Percentiles rank a stretch among this genome's conserved stretches.
phyloP scores from a whole-genome alignment of 1,140 invertebrate species.

The Lucilia cuprina region DNA sequence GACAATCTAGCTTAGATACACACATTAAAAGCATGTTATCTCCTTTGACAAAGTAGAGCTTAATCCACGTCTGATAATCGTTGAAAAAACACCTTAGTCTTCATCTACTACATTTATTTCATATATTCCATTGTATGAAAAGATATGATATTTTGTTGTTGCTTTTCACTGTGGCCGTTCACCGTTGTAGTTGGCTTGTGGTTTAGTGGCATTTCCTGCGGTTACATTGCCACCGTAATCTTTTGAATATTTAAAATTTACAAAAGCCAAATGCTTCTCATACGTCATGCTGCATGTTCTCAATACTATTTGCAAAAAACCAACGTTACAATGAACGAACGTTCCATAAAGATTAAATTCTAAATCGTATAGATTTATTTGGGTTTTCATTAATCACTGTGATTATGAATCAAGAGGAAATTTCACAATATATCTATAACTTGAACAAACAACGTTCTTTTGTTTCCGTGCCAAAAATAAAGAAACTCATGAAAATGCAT shows the following conservation, averaged over 20 bases:
- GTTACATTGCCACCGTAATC: slow-evolving; percentile 7
- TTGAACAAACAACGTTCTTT: neutral
- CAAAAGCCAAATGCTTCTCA: neutral
- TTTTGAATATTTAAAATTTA: neutral
- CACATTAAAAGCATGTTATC: slow-evolving; percentile 12
- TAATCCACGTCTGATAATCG: too few species aligned
- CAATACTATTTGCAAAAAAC: neutral
- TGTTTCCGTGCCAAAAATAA: neutral
- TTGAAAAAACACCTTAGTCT: too few species aligned
- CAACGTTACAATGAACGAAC: neutral
- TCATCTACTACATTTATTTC: neutral
- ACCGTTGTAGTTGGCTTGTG: neutral
- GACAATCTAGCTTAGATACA: neutral
- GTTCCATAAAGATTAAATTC: neutral
- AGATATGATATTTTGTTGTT: neutral
- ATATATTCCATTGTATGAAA: neutral
- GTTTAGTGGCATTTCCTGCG: neutral
- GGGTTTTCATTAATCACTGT: neutral
- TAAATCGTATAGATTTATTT: slow-evolving; percentile 12
- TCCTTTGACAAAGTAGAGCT: neutral
- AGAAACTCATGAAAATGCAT: neutral
- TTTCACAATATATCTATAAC: neutral
- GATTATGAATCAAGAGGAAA: slow-evolving; percentile 13
- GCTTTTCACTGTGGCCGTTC: too few species aligned
- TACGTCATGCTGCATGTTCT: neutral